Evolutionary conservation across 2,113 vertebrate species (phyloP).

Genomic region (Colinus virginianus): DNA sequence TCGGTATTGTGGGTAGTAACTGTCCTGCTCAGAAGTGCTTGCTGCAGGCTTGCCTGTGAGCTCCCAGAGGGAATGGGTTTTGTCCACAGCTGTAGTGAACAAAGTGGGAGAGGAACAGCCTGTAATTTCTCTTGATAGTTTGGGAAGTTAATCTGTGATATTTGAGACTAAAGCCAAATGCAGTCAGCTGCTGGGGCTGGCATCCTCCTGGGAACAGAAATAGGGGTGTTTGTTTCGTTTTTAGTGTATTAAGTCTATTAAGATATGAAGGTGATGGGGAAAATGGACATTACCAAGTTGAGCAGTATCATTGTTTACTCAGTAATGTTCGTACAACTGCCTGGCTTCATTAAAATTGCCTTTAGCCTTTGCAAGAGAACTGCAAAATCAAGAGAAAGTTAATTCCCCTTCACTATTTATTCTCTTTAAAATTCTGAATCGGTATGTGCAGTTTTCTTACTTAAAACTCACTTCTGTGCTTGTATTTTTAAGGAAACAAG

Average conservation of each 20-base stretch:
- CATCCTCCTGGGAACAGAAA: neutral
- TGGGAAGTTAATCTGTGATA: neutral
- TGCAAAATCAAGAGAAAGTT: neutral
- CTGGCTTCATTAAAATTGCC: neutral
- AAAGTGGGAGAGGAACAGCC: neutral
- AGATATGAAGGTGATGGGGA: neutral
- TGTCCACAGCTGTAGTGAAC: neutral
- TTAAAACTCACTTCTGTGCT: neutral
- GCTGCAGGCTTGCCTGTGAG: neutral
- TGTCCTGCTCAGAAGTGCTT: neutral
- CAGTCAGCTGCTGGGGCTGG: neutral
- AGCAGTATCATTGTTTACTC: neutral
- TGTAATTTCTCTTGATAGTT: neutral
- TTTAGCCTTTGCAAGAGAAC: neutral
- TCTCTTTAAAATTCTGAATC: neutral
- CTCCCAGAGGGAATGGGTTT: neutral
- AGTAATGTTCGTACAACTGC: neutral
- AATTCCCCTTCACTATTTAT: neutral
- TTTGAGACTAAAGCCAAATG: neutral
- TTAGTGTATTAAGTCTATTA: neutral
- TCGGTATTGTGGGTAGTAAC: neutral
- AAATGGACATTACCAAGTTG: neutral
- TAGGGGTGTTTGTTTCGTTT: no score
- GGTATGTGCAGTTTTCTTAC: neutral
- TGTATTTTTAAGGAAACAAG: neutral